Conservation (phyloP, 2,888 invertebrate species). For the Spilosoma lubricipeda region DNA sequence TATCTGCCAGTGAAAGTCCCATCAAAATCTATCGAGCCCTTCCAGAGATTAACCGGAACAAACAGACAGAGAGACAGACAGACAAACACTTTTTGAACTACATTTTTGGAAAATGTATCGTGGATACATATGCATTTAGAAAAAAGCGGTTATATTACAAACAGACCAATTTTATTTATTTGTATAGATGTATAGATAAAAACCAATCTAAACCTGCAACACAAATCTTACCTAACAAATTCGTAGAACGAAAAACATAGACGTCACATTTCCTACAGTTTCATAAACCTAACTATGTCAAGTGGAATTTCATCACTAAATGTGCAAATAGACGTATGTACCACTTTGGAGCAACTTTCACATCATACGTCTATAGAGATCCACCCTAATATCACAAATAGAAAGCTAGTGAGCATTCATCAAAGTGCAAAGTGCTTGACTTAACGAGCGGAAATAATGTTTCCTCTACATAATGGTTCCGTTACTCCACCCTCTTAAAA, state of each 20-base stretch:
- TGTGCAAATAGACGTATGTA: conserved; percentile 18
- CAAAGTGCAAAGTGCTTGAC: conserved; percentile 79
- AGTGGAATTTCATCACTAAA: conserved; percentile 18
- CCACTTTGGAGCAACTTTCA: conserved; percentile 23
- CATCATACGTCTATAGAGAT: conserved; percentile 44
- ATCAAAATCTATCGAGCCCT: no score
- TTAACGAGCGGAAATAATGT: conserved; percentile 85
- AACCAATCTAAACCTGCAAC: conserved; percentile 2
- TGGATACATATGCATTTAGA: no score
- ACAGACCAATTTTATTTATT: no score
- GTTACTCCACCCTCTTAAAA: conserved; percentile 61
- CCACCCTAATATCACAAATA: conserved; percentile 65
- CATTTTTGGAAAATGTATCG: no score
- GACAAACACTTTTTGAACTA: no score
- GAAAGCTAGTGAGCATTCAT: conserved; percentile 79
- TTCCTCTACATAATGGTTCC: conserved; percentile 82
- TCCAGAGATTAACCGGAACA: no score
- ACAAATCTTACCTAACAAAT: conserved; percentile 1
- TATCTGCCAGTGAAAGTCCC: no score
- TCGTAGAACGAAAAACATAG: conserved; percentile 17
- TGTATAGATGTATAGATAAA: no score
- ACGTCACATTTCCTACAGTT: conserved; percentile 12
- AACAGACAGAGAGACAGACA: no score
- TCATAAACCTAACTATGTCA: conserved; percentile 23
- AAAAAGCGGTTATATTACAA: no score